phyloP scores from a whole-genome alignment of 2,888 invertebrate genomes.

The Leucophora obtusa region DNA sequence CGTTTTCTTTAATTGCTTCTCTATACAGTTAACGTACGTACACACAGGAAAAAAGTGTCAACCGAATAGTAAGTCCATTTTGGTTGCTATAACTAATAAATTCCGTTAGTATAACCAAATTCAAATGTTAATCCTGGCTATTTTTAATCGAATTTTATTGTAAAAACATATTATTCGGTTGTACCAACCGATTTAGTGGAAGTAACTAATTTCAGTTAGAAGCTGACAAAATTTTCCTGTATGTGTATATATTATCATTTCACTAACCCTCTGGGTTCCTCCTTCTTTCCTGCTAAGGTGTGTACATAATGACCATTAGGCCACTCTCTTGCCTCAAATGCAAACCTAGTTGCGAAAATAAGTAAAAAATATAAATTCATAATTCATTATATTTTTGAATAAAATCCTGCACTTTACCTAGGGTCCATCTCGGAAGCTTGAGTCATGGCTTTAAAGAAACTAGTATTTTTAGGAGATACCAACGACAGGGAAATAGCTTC shows the following conservation, averaged over 20 bases:
- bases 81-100: no score
- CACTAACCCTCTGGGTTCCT: slow-evolving; percentile 78
- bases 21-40: no score
- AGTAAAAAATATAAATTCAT: neutral
- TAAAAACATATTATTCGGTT: no score
- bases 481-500: slow-evolving; percentile 88
- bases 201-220: no score
- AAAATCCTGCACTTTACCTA: slow-evolving; percentile 67
- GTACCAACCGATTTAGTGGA: no score
- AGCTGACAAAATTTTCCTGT: no score
- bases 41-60: no score
- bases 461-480: slow-evolving; percentile 85
- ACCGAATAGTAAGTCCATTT: no score
- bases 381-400: neutral
- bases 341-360: slow-evolving; percentile 78
- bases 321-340: slow-evolving; percentile 92
- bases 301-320: slow-evolving; percentile 95
- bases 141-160: no score
- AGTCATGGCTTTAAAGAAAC: slow-evolving; percentile 88
- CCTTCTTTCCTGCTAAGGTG: slow-evolving; percentile 82
- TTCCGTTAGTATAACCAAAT: no score
- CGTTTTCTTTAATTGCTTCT: neutral
- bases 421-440: slow-evolving; percentile 90
- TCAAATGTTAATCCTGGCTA: no score
- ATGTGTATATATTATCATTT: no score